phyloP scores from a whole-genome alignment of 2,797 vertebrate genomes.

The Champsocephalus esox region DNA sequence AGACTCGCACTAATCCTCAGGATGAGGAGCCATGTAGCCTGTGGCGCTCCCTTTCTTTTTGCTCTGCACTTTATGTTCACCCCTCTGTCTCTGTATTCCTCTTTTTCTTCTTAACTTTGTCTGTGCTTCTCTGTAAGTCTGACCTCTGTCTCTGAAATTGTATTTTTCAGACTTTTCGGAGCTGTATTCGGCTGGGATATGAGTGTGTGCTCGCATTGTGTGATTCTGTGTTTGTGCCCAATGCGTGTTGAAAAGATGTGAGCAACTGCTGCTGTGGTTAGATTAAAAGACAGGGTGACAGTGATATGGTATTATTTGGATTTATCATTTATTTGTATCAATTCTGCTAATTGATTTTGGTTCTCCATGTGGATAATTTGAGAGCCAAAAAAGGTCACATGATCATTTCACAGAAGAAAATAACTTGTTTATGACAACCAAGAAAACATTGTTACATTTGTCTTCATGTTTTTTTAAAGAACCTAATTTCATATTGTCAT shows the following conservation, averaged over 20 bases:
- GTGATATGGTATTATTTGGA: too few species aligned
- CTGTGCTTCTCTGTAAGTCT: constrained; percentile 13
- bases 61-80: constrained; percentile 2
- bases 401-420: too few species aligned
- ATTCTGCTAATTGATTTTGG: too few species aligned
- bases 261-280: neutral
- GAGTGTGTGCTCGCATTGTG: neutral
- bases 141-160: constrained; percentile 53
- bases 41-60: constrained; percentile 22
- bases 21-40: constrained; percentile 48
- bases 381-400: too few species aligned
- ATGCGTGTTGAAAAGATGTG: neutral
- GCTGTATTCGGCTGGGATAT: constrained; percentile 24
- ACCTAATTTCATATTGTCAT: too few species aligned
- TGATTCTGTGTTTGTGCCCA: constrained; percentile 1
- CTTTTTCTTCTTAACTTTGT: constrained; percentile 13
- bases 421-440: too few species aligned
- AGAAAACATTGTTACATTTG: too few species aligned
- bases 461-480: too few species aligned
- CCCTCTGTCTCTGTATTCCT: constrained; percentile 5
- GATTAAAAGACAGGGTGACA: constrained; percentile 1
- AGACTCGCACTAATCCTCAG: constrained; percentile 70
- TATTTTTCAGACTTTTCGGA: constrained; percentile 61
- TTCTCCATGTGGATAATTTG: too few species aligned
- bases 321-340: too few species aligned